Conservation (phyloP, 2,888 invertebrate genomes). For the Calliscelio sp. region DNA sequence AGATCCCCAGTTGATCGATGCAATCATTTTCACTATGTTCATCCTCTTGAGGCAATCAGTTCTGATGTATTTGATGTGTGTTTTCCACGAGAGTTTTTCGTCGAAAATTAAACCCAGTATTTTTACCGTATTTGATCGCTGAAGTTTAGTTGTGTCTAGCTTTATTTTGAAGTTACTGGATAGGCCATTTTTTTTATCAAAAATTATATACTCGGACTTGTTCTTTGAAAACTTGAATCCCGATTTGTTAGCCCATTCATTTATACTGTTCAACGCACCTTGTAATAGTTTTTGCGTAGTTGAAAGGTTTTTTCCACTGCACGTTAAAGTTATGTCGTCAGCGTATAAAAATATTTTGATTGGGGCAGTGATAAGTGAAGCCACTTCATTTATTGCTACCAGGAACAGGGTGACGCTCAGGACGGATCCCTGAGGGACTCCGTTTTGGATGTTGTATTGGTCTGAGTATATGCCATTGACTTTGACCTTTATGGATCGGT, state of each 20-base stretch:
- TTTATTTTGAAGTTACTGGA: too few relatives aligned
- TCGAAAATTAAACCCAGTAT: neutral
- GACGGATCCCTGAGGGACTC: neutral
- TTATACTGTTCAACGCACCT: neutral
- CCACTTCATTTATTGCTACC: neutral
- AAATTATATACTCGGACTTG: neutral
- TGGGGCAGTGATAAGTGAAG: neutral
- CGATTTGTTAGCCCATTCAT: neutral
- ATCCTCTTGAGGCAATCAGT: neutral
- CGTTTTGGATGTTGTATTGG: neutral
- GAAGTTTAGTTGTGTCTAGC: neutral
- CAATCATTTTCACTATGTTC: too few relatives aligned
- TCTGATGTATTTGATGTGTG: neutral
- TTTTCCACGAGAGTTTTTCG: neutral
- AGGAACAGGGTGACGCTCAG: neutral
- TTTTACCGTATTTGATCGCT: neutral
- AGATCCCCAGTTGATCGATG: constrained; percentile 6
- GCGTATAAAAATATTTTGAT: neutral
- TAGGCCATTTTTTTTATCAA: neutral
- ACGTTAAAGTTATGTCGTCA: neutral
- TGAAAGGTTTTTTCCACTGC: neutral
- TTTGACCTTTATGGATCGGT: neutral
- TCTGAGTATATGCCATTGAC: neutral
- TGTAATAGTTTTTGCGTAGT: neutral
- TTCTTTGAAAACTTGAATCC: neutral